Percentiles rank a stretch among this genome's conserved stretches.
phyloP scores from a whole-genome alignment of 2,113 vertebrate genomes.

The Hylia prasina region DNA sequence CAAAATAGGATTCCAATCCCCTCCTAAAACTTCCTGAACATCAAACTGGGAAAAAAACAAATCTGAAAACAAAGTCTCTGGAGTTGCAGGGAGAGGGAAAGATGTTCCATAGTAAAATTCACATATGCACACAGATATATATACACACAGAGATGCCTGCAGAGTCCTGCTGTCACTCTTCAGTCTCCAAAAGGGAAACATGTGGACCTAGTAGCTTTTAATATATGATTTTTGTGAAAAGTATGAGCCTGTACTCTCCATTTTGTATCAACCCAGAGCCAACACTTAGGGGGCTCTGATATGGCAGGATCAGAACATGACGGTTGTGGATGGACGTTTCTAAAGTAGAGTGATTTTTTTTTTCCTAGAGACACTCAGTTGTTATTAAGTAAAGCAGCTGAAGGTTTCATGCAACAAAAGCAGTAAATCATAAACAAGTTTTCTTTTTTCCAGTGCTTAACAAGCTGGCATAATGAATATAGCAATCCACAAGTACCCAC shows the following conservation, averaged over 20 bases:
- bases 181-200: background rate
- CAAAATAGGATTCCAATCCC: conserved; percentile 16
- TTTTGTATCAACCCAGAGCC: background rate
- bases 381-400: background rate
- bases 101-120: background rate
- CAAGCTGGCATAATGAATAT: background rate
- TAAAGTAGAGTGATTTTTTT: background rate
- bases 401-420: background rate
- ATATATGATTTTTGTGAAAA: background rate
- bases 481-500: background rate
- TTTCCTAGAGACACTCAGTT: background rate
- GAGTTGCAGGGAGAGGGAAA: background rate
- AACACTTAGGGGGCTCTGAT: background rate
- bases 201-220: background rate
- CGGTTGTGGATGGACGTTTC: no score
- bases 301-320: background rate
- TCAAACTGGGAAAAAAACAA: background rate
- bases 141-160: accelerated
- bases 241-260: background rate
- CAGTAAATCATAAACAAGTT: background rate
- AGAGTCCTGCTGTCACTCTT: background rate
- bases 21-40: background rate
- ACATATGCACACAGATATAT: accelerated
- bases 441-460: background rate
- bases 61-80: background rate